Evolutionary conservation across 2,113 vertebrate genomes (phyloP), one percentile per base, ranked within the genome.

Genomic region (Channa argus): DNA sequence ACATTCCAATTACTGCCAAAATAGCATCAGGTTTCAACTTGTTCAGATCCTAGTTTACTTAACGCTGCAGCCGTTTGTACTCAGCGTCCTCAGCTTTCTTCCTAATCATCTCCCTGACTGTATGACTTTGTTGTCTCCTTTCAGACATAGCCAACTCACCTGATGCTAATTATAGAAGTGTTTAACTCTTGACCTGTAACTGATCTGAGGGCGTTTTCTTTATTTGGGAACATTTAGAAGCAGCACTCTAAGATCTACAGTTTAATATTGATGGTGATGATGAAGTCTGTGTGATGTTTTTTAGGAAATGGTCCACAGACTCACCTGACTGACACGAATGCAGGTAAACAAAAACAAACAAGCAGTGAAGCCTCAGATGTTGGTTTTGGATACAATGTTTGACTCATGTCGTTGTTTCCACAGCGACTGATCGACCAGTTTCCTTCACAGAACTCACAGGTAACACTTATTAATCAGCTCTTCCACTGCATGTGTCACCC

Each of bases 261-360:
- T 24, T 24, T 24, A 24, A 24, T 24, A 24, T 24, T 24, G 24
- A 24, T 24, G 24, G 1, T 24, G 24, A 24, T 24, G 24, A 24
- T 24, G 24, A 24, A 24, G 24, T 24, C 24, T 24, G 24, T 24
- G 24, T 24, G 24, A 24, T 24, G 24, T 76, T 54, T 66, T 73
- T 15, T 56, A 94, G 94, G 91, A 67, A 93, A 93, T 5, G 92
- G 92, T 12, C 86, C 92, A 50, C 89, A 86, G 63, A 86, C 68
- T 10, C 49, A 71, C 5, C 54, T 86, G 64, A 73, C 11, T 0
- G 83, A 86, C 9, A 5, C 39, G 3, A 58, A 70, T 0, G 12
- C 58, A 88, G 91, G 89, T 90, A 75, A 62, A 45, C 4, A 1
- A 14, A 49, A 49, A 13, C 13, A n/a, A 4, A 41, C 39, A 41